phyloP scores from a whole-genome alignment of 2,113 vertebrate genomes.

The Dipodomys merriami region DNA sequence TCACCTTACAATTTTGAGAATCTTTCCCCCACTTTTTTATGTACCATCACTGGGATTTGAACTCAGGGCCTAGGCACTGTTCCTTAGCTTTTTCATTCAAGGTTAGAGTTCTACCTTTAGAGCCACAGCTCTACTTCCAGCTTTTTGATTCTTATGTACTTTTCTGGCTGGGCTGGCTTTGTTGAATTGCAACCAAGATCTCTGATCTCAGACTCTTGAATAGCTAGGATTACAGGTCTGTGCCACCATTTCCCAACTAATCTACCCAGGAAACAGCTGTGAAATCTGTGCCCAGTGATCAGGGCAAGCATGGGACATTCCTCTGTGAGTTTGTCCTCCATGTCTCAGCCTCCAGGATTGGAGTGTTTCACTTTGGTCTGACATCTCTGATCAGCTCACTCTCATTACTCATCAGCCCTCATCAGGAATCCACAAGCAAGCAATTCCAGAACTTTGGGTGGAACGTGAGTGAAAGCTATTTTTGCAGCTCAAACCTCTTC shows the following conservation, averaged over 20 bases:
- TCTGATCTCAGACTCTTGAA: too few species aligned
- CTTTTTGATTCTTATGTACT: too few species aligned
- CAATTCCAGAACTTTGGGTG: conserved; percentile 52
- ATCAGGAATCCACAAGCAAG: conserved; percentile 60
- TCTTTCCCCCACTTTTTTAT: neutral
- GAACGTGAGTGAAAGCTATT: conserved; percentile 41
- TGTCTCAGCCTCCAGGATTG: neutral
- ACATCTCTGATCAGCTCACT: conserved; percentile 20
- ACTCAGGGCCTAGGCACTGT: too few species aligned
- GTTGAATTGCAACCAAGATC: too few species aligned
- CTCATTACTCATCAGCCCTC: conserved; percentile 8
- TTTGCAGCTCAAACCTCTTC: conserved; percentile 42
- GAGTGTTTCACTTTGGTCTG: neutral
- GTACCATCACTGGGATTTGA: too few species aligned
- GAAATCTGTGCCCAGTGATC: neutral
- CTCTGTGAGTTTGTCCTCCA: neutral
- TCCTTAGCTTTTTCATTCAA: too few species aligned
- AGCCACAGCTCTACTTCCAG: too few species aligned
- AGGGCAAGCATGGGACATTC: neutral
- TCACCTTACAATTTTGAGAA: conserved; percentile 8
- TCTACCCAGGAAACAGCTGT: neutral
- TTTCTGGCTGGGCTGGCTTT: too few species aligned
- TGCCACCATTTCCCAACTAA: too few species aligned
- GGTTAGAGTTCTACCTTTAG: too few species aligned
- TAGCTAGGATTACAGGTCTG: too few species aligned